Evolutionary conservation across 2,888 invertebrate species (phyloP), one percentile per base, ranked within the genome.

Genomic region (Oscheius sp.): DNA sequence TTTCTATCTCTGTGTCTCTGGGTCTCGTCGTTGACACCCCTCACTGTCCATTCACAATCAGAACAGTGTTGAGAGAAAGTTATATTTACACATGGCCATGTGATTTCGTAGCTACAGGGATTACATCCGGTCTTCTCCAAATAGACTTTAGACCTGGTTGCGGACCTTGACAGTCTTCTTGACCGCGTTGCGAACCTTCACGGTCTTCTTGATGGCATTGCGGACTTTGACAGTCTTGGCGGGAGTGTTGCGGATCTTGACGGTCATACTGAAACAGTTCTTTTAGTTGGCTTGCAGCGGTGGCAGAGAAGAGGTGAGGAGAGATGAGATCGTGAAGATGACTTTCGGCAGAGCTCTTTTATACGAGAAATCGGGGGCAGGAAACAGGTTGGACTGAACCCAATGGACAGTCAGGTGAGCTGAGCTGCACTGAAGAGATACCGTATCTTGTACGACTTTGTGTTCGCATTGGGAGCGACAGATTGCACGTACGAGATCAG

Each of bases 201-300:
- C 42, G 42, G 42, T 42, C 42, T 42, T 42, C 57, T 57, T 57
- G 57, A 57, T 57, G 21, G 57, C 33, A 29, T 57, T 57, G 57
- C 57, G 57, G 29, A 57, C 33, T 29, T 57, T 57, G 57, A 57
- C 57, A 33, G 57, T 57, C 57, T 32, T 57, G 10, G 29, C 33
- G 29, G 33, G 33, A 21, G 29, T 57, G 57, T 57, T 57, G 57
- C 57, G 57, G 29, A 57, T 57, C 57, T 57, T 57, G 57, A 57
- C 57, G 57, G 57, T 57, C 57, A 57, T 57, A 3, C 33, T 57
- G 29, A 57, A 57, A 21, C 21, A 10, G 21, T 13, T 2, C 10
- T 29, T 10, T 57, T 13, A 13, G 1, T 57, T 29, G 53, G 29
- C 3, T 29, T 21, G 57, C 21, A 21, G 57, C 13, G 33, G 29